Evolutionary conservation across 2,797 vertebrate species (phyloP).

Genomic region (Ciconia nigra): DNA sequence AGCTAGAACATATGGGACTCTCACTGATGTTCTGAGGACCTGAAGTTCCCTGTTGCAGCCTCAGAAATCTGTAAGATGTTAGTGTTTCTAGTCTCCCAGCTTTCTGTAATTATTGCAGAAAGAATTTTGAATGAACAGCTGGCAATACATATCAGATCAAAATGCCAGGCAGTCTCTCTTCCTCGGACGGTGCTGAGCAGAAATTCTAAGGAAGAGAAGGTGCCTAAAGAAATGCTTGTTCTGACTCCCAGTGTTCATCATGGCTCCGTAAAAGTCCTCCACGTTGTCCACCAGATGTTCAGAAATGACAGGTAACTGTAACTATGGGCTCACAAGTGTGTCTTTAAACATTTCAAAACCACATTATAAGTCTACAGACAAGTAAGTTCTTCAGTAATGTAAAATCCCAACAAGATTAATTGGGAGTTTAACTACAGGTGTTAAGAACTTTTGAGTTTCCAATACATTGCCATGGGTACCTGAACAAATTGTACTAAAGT

Average conservation of each 20-base stretch:
- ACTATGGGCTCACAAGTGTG: not conserved
- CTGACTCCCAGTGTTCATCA: not conserved
- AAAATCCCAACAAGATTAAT: not conserved
- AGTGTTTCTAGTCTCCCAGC: not conserved
- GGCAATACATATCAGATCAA: not conserved
- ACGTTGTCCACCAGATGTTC: not conserved
- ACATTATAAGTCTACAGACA: not conserved
- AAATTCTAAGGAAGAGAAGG: not conserved
- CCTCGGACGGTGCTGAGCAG: not conserved
- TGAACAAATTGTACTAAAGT: not conserved
- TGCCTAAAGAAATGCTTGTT: not conserved
- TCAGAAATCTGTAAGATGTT: not conserved
- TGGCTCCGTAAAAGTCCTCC: not conserved
- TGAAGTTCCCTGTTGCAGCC: not conserved
- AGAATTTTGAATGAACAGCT: not conserved
- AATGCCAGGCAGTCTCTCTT: not conserved
- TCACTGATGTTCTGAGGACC: not conserved
- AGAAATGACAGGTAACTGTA: not conserved
- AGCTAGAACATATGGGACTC: not conserved
- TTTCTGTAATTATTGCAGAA: not conserved
- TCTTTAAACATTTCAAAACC: not conserved
- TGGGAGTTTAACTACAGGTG: not conserved
- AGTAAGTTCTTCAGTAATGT: not conserved
- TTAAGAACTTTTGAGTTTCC: not conserved
- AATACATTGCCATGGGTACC: not conserved